Conservation (phyloP, 2,797 vertebrate genomes). For the Mus caroli region DNA sequence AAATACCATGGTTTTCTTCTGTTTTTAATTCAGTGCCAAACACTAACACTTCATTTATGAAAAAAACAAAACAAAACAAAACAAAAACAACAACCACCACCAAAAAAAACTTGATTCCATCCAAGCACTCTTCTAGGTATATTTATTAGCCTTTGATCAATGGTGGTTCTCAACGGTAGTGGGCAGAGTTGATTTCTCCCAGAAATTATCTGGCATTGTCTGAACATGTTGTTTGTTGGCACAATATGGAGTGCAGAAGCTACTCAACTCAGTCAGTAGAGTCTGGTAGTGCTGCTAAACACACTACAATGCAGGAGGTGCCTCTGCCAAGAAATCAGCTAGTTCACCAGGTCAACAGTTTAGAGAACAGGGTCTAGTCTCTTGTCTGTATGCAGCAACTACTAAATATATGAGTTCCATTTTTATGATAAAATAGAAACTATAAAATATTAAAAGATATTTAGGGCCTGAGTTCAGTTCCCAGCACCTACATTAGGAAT, state of each 20-base stretch:
- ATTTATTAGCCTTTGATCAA: background rate
- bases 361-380: background rate
- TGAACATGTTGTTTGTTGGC: background rate
- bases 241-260: background rate
- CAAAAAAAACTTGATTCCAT: background rate
- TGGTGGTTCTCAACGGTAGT: background rate
- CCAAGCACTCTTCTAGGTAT: background rate
- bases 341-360: background rate
- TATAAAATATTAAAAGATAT: background rate
- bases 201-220: background rate
- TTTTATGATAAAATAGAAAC: background rate
- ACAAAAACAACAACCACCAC: too few relatives aligned
- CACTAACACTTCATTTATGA: background rate
- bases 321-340: background rate
- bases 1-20: background rate
- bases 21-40: background rate
- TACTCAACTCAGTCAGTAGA: background rate
- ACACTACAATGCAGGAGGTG: background rate
- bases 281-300: too few relatives aligned
- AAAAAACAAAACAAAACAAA: too few relatives aligned
- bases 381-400: background rate
- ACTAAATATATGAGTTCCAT: background rate
- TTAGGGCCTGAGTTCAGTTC: background rate
- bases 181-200: background rate
- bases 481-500: background rate